Evolutionary conservation across 2,888 invertebrate genomes (phyloP), one percentile per base, ranked within the genome.

Genomic region (Oligia latruncula): DNA sequence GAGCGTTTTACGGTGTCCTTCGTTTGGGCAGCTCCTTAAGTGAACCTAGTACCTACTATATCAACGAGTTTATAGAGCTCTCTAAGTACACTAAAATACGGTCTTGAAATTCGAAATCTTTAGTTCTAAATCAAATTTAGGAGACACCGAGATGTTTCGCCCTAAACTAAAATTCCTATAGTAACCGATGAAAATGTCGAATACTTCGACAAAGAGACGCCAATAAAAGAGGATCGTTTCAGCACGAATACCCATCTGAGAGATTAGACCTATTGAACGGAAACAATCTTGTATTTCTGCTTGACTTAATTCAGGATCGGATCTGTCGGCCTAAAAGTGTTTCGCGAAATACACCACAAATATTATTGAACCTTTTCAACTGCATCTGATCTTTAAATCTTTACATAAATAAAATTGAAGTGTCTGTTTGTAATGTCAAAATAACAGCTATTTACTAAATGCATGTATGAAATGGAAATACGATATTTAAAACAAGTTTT

Each of bases 271-370:
- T 95, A 95, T 95, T 95, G 96, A 94, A 94, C 95, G 96, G 96
- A 95, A 96, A 95, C 95, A 95, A 96, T 95, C 96, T 95, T 96
- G 95, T 96, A 93, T 95, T 95, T 95, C 94, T 95, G 95, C 93
- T 93, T 94, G 95, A 95, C 94, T 95, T 94, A 91, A 91, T 93
- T 90, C 91, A 83, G 92, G 92, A 93, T 93, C 90, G 90, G 91
- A 94, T 93, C 90, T 89, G 82, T 78, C 89, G 83, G 84, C 89
- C 91, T 91, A 90, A 92, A 93, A 93, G 90, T 94, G 92, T 93
- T 93, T 92, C 88, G 89, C 83, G 87, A 91, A 92, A 87, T 84
- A 86, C 68, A 82, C 85, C 82, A 85, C 85, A 91, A 91, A 91
- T 90, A 88, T 90, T 87, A 88, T 85, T 82, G 80, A 84, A 87